Percentiles rank a stretch among this genome's conserved stretches.
phyloP scores from a whole-genome alignment of 2,113 vertebrate genomes.

The Calypte anna region DNA sequence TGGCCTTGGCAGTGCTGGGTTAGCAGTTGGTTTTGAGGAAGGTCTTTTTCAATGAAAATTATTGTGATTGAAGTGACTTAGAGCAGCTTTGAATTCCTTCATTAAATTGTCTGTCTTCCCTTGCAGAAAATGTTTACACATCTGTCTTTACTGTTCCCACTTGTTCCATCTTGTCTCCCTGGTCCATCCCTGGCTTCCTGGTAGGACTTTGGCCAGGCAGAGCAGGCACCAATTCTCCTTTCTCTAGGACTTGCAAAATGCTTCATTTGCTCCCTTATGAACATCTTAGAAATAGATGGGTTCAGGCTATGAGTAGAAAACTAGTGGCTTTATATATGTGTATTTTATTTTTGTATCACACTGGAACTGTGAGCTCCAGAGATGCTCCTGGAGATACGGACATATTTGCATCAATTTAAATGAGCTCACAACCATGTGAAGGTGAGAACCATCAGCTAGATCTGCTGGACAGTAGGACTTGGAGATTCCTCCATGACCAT shows the following conservation, averaged over 20 bases:
- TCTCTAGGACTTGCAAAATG: neutral
- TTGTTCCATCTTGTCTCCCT: neutral
- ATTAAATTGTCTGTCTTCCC: neutral
- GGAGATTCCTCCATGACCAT: neutral
- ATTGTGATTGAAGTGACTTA: neutral
- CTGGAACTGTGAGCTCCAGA: neutral
- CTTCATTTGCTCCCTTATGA: neutral
- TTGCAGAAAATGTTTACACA: neutral
- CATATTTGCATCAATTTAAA: neutral
- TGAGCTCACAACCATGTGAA: fast-evolving
- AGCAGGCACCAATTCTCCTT: neutral
- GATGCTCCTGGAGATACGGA: fast-evolving
- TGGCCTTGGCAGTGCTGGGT: too few species aligned
- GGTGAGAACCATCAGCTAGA: too few species aligned
- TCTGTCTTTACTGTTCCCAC: neutral
- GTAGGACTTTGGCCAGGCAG: neutral
- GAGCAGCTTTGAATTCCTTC: neutral
- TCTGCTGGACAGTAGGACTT: neutral
- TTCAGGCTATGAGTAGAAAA: neutral
- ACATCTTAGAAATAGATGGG: neutral
- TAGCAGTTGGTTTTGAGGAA: too few species aligned
- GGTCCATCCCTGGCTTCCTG: neutral
- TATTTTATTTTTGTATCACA: neutral
- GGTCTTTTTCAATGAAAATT: too few species aligned
- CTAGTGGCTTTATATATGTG: fast-evolving